Conservation (phyloP, 2,888 invertebrate genomes). For the Epicampocera succincta region DNA sequence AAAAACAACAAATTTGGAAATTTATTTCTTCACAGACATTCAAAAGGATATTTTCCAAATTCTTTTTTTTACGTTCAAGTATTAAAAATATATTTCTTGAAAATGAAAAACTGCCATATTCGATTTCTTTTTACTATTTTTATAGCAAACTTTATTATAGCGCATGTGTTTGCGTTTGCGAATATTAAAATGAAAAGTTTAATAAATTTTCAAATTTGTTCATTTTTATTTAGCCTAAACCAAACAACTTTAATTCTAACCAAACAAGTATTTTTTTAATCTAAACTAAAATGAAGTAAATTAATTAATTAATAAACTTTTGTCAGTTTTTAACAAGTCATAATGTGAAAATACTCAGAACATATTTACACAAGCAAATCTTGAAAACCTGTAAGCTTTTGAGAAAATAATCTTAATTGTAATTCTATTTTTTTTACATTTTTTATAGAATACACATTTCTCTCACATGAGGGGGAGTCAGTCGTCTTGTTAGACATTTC, state of each 20-base stretch:
- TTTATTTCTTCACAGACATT: conserved; percentile 2
- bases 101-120: too few relatives aligned
- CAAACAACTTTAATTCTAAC: conserved; percentile 19
- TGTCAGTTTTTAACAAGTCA: conserved; percentile 28
- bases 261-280: conserved; percentile 39
- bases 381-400: too few relatives aligned
- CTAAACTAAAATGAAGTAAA: not conserved
- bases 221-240: conserved; percentile 9
- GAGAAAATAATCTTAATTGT: not conserved
- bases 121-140: not conserved
- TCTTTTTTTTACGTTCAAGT: too few relatives aligned
- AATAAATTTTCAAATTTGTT: conserved; percentile 34
- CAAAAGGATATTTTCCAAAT: too few relatives aligned
- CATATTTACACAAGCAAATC: conserved; percentile 2
- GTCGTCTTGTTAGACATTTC: too few relatives aligned
- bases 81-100: too few relatives aligned
- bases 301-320: not conserved
- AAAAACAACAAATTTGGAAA: conserved; percentile 22
- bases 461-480: too few relatives aligned
- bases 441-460: too few relatives aligned
- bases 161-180: too few relatives aligned
- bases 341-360: conserved; percentile 14
- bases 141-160: not conserved
- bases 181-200: not conserved
- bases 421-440: too few relatives aligned